Evolutionary conservation across 2,888 invertebrate species (phyloP).

Genomic region (Drosophila birchii): DNA sequence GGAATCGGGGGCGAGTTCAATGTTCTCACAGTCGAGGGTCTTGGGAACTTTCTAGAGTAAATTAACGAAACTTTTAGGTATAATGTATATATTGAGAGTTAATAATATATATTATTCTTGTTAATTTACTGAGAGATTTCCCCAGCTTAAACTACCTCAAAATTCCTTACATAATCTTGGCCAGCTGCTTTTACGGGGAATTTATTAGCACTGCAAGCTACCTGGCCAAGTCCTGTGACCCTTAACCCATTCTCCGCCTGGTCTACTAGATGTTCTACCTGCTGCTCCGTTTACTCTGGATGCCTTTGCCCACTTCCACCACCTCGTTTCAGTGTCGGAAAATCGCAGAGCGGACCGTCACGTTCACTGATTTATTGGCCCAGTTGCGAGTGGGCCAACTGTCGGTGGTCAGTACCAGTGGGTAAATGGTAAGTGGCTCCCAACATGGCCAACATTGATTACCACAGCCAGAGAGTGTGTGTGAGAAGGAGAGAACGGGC

Average conservation of each 20-base stretch:
- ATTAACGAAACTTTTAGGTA: neutral
- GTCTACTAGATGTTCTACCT: constrained; percentile 30
- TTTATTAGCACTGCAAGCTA: neutral
- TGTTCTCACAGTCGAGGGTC: constrained; percentile 24
- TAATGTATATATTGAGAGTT: neutral
- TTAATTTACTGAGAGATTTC: neutral
- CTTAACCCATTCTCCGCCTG: constrained; percentile 27
- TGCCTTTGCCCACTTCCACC: constrained; percentile 12
- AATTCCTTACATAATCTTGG: constrained; percentile 28
- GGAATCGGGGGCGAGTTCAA: constrained; percentile 42
- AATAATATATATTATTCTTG: neutral
- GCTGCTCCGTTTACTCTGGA: constrained; percentile 4
- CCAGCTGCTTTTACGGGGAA: constrained; percentile 10
- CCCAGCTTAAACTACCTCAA: too few species aligned
- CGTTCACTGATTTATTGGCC: constrained; percentile 77
- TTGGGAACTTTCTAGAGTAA: neutral
- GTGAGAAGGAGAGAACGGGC: constrained; percentile 29
- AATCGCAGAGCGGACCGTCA: constrained; percentile 54
- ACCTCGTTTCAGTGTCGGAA: constrained; percentile 14
- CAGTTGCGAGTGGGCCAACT: constrained; percentile 70
- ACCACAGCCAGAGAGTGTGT: constrained; percentile 28
- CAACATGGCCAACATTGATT: constrained; percentile 53
- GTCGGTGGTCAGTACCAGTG: constrained; percentile 12
- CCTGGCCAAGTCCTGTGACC: constrained; percentile 21
- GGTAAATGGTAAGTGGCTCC: constrained; percentile 24